Percentiles rank a stretch among this genome's conserved stretches.
Conservation (phyloP, 1,140 invertebrate genomes). For the Temnothorax longispinosus region DNA sequence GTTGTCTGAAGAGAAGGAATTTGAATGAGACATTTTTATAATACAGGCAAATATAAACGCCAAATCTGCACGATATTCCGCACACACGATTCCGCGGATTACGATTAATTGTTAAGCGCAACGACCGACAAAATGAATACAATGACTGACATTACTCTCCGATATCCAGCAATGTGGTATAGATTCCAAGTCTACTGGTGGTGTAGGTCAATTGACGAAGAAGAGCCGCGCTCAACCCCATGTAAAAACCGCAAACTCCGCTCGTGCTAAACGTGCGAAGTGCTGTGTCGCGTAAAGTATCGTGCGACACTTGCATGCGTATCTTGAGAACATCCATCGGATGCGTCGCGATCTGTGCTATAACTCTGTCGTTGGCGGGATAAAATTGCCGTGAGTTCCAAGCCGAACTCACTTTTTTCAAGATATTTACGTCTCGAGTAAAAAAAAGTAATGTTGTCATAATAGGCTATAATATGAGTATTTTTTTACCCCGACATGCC, state of each 20-base stretch:
- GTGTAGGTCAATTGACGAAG: conserved; percentile 90
- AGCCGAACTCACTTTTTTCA: neutral
- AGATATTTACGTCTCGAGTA: neutral
- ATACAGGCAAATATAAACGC: neutral
- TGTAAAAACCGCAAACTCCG: conserved; percentile 87
- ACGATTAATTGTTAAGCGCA: neutral
- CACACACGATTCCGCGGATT: neutral
- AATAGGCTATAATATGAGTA: neutral
- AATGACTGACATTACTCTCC: conserved; percentile 45
- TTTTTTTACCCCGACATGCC: conserved; percentile 70
- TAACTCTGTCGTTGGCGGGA: neutral
- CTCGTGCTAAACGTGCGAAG: conserved; percentile 85
- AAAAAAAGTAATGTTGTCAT: neutral
- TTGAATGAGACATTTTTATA: neutral
- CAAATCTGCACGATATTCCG: neutral
- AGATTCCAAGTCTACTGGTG: conserved; percentile 89
- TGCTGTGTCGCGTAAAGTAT: conserved; percentile 77
- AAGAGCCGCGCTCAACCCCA: conserved; percentile 88
- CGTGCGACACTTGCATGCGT: conserved; percentile 89
- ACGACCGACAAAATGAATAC: neutral
- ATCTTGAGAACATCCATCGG: conserved; percentile 90
- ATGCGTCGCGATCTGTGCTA: conserved; percentile 88
- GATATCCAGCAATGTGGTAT: conserved; percentile 87
- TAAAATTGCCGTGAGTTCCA: neutral
- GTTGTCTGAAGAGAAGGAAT: conserved; percentile 35